Evolutionary conservation across 2,113 vertebrate genomes (phyloP).

Genomic region (Amphiprion ocellaris): DNA sequence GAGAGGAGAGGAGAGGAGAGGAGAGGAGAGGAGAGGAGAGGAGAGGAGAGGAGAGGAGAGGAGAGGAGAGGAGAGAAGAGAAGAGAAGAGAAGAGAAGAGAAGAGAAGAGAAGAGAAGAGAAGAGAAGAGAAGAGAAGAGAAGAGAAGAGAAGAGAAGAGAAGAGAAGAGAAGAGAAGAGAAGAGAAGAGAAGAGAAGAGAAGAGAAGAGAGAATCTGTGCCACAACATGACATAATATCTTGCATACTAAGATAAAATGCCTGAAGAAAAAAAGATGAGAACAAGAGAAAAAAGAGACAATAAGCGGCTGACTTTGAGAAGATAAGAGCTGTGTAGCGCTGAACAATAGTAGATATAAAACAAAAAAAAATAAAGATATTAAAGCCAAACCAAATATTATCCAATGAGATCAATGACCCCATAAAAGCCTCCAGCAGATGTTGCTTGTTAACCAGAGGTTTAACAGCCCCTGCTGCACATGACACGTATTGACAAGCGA

Average conservation of each 20-base stretch:
- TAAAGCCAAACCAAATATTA: constrained; percentile 54
- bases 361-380: constrained; percentile 43
- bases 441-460: constrained; percentile 45
- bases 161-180: neutral
- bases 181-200: neutral
- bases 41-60: no score
- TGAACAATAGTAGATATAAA: constrained; percentile 6
- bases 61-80: neutral
- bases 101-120: neutral
- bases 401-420: constrained; percentile 57
- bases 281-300: constrained; percentile 11
- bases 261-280: constrained; percentile 19
- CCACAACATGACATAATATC: neutral
- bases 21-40: neutral
- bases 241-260: constrained; percentile 45
- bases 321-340: constrained; percentile 14
- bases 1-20: neutral
- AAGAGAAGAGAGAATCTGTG: constrained; percentile 15
- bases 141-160: neutral
- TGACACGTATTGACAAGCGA: constrained; percentile 57
- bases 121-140: neutral
- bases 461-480: constrained; percentile 16
- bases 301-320: constrained; percentile 29
- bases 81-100: neutral
- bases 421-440: constrained; percentile 53